Base-by-base conservation (phyloP, 2,797 vertebrate genomes). In the Gambelia wislizenii region DNA sequence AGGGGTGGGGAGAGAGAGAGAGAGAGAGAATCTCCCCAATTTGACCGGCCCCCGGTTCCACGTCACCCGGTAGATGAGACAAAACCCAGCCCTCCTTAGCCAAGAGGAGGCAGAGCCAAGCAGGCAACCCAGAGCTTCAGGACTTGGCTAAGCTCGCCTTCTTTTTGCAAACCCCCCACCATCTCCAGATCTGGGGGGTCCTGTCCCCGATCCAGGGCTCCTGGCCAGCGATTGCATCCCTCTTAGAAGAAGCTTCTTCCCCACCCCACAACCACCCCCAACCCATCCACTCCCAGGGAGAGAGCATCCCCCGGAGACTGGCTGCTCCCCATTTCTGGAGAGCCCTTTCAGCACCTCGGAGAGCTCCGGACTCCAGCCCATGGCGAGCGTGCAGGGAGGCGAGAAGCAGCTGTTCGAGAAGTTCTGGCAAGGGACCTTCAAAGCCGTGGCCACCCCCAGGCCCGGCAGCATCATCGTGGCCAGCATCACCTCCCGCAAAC, bases 341-440 rank as follows among this genome's bases (percentile, higher is more conserved):
- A 1, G 54, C 84, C 83, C 89, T 87, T 96, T 96, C 96, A 97
- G 97, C 95, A 96, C 95, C 96, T 93, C 83, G 96, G 96, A 94
- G 96, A 97, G 96, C 96, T 96, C 94, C 91, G 92, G 18, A 20
- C 89, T 79, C 33, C 12, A 36, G 79, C 64, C 93, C 90, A 96
- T 98, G 93, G 95, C 97, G 36, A 95, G 97, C 90, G 92, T 98
- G 79, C 97, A 97, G 93, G 97, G 98, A 92, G 98, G 97, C 10
- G 98, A 99, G 96, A 99, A 99, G 97, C 98, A 98, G 98, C 98
- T 99, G 76, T 99, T 99, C 90, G 98, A 99, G 98, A 99, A 99
- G 98, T 99, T 99, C 97, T 99, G 98, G 99, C 96, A 96, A 95
- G 99, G 98, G 88, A 99, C 99, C 95, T 99, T 99, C 96, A 98